Evolutionary conservation across 2,888 invertebrate species (phyloP).

Genomic region (Ormyrus thymus): DNA sequence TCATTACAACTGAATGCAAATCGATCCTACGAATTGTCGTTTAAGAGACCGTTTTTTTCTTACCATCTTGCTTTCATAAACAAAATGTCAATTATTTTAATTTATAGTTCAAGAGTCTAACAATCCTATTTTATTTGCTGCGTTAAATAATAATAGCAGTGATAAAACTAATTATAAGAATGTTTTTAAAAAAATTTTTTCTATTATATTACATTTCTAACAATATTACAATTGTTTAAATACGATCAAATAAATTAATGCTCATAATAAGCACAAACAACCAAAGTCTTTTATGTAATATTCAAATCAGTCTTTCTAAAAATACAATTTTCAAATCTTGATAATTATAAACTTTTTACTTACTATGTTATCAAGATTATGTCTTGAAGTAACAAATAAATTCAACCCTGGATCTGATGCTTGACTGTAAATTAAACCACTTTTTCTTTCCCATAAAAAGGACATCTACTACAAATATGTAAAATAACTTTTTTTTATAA

Average conservation of each 20-base stretch:
- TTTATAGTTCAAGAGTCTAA: constrained; percentile 1
- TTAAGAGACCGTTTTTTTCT: not conserved
- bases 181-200: too few species aligned
- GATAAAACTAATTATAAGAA: too few species aligned
- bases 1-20: constrained; percentile 8
- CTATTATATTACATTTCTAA: too few species aligned
- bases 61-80: not conserved
- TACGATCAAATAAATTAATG: too few species aligned
- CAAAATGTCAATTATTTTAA: constrained; percentile 8
- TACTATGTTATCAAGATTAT: not conserved
- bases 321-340: too few species aligned
- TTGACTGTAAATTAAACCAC: constrained; percentile 20
- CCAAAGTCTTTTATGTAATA: too few species aligned
- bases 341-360: too few species aligned
- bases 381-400: not conserved
- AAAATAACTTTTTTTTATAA: constrained; percentile 10
- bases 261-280: too few species aligned
- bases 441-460: constrained; percentile 20
- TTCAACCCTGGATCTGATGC: constrained; percentile 21
- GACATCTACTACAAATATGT: not conserved
- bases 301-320: too few species aligned
- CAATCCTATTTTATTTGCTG: too few species aligned
- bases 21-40: not conserved
- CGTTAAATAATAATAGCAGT: too few species aligned
- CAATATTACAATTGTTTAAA: too few species aligned